A percentile compares a stretch with the other conserved stretches of the same genome.
Evolutionary conservation across 1,140 invertebrate genomes (phyloP).

Genomic region (Vollenhovia emeryi): DNA sequence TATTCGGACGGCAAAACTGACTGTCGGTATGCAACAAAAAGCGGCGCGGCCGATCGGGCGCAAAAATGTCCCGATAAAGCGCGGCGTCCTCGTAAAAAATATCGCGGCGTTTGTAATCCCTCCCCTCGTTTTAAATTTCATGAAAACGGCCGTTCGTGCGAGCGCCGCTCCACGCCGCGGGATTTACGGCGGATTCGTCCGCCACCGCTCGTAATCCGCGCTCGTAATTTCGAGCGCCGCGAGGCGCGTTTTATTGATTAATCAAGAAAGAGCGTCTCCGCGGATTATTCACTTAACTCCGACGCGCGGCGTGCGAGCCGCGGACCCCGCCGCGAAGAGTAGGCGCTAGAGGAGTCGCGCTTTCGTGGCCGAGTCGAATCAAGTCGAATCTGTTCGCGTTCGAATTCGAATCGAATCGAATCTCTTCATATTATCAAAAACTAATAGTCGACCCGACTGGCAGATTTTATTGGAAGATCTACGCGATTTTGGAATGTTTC

Average conservation of each 20-base stretch:
- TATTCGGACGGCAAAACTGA: slow-evolving; percentile 38
- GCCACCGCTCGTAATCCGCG: slow-evolving; percentile 50
- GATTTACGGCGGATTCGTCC: slow-evolving; percentile 51
- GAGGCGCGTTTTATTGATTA: slow-evolving; percentile 55
- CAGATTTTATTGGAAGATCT: no score
- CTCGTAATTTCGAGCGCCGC: slow-evolving; percentile 47
- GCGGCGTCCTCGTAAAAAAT: slow-evolving; percentile 45
- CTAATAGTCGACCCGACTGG: no score
- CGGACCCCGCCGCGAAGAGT: no score
- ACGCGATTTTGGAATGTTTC: no score
- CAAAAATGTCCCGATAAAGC: slow-evolving; percentile 54
- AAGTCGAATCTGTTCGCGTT: no score
- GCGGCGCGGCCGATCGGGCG: slow-evolving; percentile 32
- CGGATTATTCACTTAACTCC: slow-evolving; percentile 41
- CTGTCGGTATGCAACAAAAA: slow-evolving; percentile 34
- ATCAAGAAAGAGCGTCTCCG: slow-evolving; percentile 40
- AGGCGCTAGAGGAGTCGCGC: no score
- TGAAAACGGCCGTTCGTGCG: slow-evolving; percentile 35
- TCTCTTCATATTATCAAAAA: no score
- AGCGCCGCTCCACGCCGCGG: slow-evolving; percentile 11
- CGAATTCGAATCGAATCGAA: no score
- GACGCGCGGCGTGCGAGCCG: not conserved
- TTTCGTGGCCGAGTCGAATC: no score
- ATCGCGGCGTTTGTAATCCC: slow-evolving; percentile 55
- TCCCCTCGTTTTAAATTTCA: slow-evolving; percentile 51